Evolutionary conservation across 2,888 invertebrate genomes (phyloP).

Genomic region (Diarsia mendica): DNA sequence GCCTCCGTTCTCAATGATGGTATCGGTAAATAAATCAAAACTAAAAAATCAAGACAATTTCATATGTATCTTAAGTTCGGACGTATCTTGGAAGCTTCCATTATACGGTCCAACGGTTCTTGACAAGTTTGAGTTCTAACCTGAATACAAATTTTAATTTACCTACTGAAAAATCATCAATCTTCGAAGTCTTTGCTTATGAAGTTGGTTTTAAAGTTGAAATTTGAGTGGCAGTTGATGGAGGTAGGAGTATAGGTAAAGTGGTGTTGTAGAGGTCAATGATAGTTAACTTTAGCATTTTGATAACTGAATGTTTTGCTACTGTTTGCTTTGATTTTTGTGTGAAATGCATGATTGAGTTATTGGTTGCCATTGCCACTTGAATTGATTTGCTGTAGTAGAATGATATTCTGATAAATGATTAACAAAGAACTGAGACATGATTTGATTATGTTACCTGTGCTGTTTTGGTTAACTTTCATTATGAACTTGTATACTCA

Average conservation of each 20-base stretch:
- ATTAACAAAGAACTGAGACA: background rate
- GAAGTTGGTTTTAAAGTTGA: slow-evolving; percentile 9
- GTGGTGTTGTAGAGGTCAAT: slow-evolving; percentile 66
- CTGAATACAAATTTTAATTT: slow-evolving; percentile 54
- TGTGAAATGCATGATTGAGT: slow-evolving; percentile 30
- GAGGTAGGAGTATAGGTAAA: slow-evolving; percentile 16
- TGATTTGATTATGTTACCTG: no score
- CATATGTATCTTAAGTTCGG: slow-evolving; percentile 54
- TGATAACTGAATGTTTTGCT: slow-evolving; percentile 69
- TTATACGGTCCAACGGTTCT: slow-evolving; percentile 74
- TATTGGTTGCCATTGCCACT: slow-evolving; percentile 4
- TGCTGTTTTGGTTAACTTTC: no score
- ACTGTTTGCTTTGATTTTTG: slow-evolving; percentile 66
- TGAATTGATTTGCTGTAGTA: background rate
- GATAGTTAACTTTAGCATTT: slow-evolving; percentile 68
- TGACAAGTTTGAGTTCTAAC: slow-evolving; percentile 72
- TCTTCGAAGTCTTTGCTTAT: slow-evolving; percentile 6
- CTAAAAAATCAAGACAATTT: slow-evolving; percentile 53
- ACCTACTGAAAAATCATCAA: slow-evolving; percentile 14
- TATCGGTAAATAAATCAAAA: slow-evolving; percentile 46
- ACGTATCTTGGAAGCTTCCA: slow-evolving; percentile 82
- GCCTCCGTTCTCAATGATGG: slow-evolving; percentile 7
- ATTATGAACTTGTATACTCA: no score
- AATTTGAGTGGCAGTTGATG: slow-evolving; percentile 3
- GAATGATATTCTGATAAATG: background rate